These are phyloP conservation scores for Himalopsyche tibetana DNA, from an alignment of 2,888 invertebrate genomes.

Conservation along the genomic window DNA sequence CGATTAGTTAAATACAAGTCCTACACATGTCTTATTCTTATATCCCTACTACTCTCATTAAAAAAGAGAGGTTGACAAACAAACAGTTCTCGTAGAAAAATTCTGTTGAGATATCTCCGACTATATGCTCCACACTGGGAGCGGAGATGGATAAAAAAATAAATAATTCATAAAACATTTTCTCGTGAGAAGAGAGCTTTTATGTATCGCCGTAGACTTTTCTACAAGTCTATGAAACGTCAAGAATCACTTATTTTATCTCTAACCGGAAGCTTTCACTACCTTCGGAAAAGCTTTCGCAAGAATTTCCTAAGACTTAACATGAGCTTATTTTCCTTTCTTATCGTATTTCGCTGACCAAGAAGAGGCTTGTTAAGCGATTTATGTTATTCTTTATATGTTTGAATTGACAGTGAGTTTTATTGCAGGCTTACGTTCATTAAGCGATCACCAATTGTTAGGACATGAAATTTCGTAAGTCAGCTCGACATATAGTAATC, in stretches of 20 bases:
- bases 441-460: not conserved
- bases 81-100: no score
- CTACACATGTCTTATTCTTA: no score
- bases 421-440: slow-evolving; percentile 16
- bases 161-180: not conserved
- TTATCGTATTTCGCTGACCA: slow-evolving; percentile 41
- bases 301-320: slow-evolving; percentile 32
- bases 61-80: no score
- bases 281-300: slow-evolving; percentile 33
- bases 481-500: no score
- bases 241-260: slow-evolving; percentile 42
- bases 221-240: slow-evolving; percentile 13
- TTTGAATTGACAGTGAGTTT: slow-evolving; percentile 23
- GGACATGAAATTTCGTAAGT: no score
- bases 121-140: no score
- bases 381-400: slow-evolving; percentile 38
- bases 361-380: slow-evolving; percentile 35
- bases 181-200: slow-evolving; percentile 11
- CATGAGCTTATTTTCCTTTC: slow-evolving; percentile 42
- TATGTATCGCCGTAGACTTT: slow-evolving; percentile 1
- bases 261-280: slow-evolving; percentile 34
- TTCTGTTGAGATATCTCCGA: no score
- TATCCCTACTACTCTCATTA: no score
- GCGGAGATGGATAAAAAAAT: no score
- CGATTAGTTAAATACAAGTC: no score